Conservation (phyloP, 2,888 invertebrate species). For the Nezara viridula region DNA sequence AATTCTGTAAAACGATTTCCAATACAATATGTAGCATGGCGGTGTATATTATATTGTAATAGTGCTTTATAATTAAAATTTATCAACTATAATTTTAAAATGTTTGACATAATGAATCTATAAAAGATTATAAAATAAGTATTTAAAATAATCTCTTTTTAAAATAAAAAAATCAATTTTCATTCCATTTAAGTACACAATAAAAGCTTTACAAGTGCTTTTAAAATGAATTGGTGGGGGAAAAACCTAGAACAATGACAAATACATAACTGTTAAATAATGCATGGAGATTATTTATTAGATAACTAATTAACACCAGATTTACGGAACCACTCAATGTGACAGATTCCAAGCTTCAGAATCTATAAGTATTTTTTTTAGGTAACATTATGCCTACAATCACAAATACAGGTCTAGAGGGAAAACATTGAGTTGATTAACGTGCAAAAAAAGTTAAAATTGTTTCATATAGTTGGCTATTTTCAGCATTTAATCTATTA, state of each 20-base stretch:
- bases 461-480: too few species aligned
- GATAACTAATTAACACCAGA: background rate
- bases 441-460: too few species aligned
- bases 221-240: background rate
- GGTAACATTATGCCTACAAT: too few species aligned
- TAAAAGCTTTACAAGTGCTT: constrained; percentile 24
- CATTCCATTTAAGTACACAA: constrained; percentile 24
- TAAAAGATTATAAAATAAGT: background rate
- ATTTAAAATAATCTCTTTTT: background rate
- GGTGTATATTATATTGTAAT: background rate
- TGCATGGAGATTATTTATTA: background rate
- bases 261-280: background rate
- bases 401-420: too few species aligned
- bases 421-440: too few species aligned
- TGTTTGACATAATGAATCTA: background rate
- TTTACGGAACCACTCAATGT: background rate
- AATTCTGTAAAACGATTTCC: background rate
- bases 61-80: background rate
- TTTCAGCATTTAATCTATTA: too few species aligned
- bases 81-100: background rate
- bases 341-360: background rate
- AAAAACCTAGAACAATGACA: background rate
- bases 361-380: background rate
- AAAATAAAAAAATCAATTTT: background rate
- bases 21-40: constrained; percentile 6